Evolutionary conservation across 1,140 invertebrate species (phyloP), one percentile per base, ranked within the genome.

Genomic region (Formica exsecta): DNA sequence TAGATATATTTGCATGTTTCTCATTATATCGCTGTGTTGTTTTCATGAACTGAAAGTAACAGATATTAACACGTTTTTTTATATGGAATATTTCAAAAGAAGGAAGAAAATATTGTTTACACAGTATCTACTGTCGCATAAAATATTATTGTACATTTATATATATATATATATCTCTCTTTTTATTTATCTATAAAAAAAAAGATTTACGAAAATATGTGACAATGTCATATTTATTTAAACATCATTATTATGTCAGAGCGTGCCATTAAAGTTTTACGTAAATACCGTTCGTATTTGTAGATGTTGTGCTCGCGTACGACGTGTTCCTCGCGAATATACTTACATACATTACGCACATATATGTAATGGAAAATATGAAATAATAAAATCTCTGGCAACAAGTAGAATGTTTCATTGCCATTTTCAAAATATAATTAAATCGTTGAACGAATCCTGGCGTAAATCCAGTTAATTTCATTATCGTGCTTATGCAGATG

Each of bases 381-480:
- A 70, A 11, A 25, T 44, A 57, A 74, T 61, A 32, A 73, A 57
- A 66, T 61, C 16, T 25, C 11, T 16, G 16, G 2, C 4, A 61
- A 62, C 59, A 62, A 62, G 9, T 44, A 44, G 32, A 4, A 19
- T 41, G 16, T 80, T 51, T 13, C 38, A 86, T 68, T 48, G 32
- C 2, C 22, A 22, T 41, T 25, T 79, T 41, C 25, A 8, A 8
- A 64, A 62, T 48, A 36, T 51, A 62, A 85, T 76, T 65, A 13
- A 66, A 66, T 41, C 25, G 32, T 25, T 68, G 13, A 36, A 54
- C 29, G 13, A 62, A 57, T 70, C 16, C 16, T 44, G 22, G 44
- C 38, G 8, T 83, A 61, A 83, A 51, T 57, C 51, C 13, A 36
- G 79, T 88, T 80, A 88, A 64, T 64, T 89, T 88, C 38, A 81